Base-by-base conservation (phyloP, 2,888 invertebrate species). In the Sericinus montela region DNA sequence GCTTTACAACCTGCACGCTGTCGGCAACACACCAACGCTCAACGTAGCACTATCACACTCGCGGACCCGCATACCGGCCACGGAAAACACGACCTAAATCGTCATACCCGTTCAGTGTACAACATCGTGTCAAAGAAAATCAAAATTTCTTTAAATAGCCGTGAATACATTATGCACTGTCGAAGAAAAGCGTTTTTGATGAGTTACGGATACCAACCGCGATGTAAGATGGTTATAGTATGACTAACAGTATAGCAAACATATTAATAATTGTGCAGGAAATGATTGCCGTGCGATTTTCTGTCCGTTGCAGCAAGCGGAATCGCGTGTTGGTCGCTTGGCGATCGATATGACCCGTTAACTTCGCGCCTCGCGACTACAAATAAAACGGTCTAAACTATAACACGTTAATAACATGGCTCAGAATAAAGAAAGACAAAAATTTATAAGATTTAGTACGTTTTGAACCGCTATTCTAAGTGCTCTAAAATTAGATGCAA, bases 331-430 rank as follows among this genome's bases (percentile, higher is more conserved):
- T 74, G 67, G 68, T 67, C 60, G 68, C 67, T 62, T 65, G 63
- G 58, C 73, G 82, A 84, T 86, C 86, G 81, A 86, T 86, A 85
- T 73, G 69, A 71, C 75, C 74, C 76, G 80, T 79, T 74, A 77
- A 78, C 69, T 79, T 83, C 71, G 75, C 80, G 77, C 74, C 75
- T 75, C 66, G 69, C 69, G 59, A 68, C 71, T 69, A 59, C 66
- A 61, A 64, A 45, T 39, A 49, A 35, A 34, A 41, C 30, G 63
- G 57, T 65, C 64, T 65, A 62, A 66, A 67, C 59, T 63, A 61
- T 6, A 61, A 63, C 61, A 52, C 23, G 16, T 35, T 39, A 13
- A 45, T 46, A 8, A 39, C n/a, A 23, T 9, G 3, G 11, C 23
- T 45, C 30, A 37, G 38, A 4, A 9, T 29, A 29, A 9, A 29